These are phyloP conservation scores for Gonatopus flavifemur DNA, from an alignment of 1,140 invertebrate genomes.

Conservation along the genomic window DNA sequence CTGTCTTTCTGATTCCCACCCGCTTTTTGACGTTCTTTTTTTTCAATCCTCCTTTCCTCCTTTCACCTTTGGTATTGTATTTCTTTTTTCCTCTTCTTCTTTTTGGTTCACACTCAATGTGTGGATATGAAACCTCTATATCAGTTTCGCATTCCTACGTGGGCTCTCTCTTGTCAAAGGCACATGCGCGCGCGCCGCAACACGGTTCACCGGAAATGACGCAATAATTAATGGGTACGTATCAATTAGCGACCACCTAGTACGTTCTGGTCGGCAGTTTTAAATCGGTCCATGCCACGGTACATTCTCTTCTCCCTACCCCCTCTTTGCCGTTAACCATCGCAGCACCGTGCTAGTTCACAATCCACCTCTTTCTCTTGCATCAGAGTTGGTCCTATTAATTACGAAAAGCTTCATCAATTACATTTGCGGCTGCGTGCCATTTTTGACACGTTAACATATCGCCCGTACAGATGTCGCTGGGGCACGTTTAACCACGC, in stretches of 20 bases:
- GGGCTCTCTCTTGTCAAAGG: conserved; percentile 53
- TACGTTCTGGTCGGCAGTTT: conserved; percentile 41
- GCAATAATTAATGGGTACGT: conserved; percentile 57
- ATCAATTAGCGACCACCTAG: conserved; percentile 53
- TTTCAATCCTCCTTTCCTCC: not conserved
- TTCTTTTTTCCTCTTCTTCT: not conserved
- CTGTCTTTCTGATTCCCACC: not conserved
- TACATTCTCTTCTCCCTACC: conserved; percentile 24
- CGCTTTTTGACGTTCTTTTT: conserved; percentile 1
- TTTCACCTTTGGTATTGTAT: not conserved
- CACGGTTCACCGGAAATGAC: conserved; percentile 52
- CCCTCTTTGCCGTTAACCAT: too few relatives aligned
- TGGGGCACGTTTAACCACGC: conserved; percentile 26
- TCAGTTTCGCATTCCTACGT: too few relatives aligned
- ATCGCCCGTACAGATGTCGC: conserved; percentile 54
- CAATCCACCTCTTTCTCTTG: conserved; percentile 17
- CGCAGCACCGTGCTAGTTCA: too few relatives aligned
- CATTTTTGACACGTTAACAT: conserved; percentile 56
- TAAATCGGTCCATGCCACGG: conserved; percentile 46
- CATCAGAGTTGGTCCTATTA: conserved; percentile 43
- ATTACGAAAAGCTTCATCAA: conserved; percentile 56
- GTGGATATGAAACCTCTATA: too few relatives aligned
- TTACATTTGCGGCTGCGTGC: conserved; percentile 39
- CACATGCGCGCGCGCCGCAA: conserved; percentile 48
- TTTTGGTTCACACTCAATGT: not conserved